Conservation (phyloP, 2,113 vertebrate species). For the Propithecus coquereli region DNA sequence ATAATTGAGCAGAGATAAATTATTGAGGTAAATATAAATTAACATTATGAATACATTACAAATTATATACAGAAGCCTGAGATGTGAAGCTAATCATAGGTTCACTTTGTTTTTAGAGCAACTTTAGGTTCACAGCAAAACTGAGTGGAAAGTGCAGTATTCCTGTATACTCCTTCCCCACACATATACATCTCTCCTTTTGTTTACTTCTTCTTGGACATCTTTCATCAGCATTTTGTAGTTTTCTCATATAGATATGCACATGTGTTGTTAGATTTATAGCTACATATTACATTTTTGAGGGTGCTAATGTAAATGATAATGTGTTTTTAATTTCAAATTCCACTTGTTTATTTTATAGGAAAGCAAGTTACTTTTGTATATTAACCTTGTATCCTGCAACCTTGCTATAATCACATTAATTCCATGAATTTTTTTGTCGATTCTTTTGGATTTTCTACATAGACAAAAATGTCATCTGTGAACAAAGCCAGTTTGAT, state of each 20-base stretch:
- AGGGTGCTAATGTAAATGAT: neutral
- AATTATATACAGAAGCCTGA: neutral
- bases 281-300: neutral
- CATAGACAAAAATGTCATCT: neutral
- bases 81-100: neutral
- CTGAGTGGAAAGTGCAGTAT: neutral
- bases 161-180: neutral
- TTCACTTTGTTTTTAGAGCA: neutral
- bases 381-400: neutral
- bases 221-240: neutral
- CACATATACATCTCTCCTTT: neutral
- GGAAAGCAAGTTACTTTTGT: neutral
- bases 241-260: neutral
- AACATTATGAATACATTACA: neutral
- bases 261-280: neutral
- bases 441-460: neutral
- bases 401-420: neutral
- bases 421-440: neutral
- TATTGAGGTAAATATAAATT: conserved; percentile 1
- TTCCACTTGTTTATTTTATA: neutral
- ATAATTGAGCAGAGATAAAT: neutral
- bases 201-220: neutral
- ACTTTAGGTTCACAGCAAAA: neutral
- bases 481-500: neutral
- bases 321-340: neutral